These are phyloP conservation scores for Xenops minutus DNA, from an alignment of 2,797 vertebrate genomes.

Conservation along the genomic window DNA sequence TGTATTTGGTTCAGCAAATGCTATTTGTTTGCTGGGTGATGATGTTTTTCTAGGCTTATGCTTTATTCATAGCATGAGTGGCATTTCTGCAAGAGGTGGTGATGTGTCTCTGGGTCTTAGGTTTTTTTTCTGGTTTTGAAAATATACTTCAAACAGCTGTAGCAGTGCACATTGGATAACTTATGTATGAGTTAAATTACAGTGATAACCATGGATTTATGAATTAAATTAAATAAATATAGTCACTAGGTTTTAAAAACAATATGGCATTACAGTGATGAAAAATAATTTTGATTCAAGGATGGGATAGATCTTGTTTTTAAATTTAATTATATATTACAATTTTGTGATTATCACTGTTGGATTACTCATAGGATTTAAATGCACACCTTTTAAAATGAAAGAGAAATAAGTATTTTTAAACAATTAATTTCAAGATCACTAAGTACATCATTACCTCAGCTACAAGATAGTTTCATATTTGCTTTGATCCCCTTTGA, in stretches of 20 bases:
- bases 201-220: background rate
- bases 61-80: slow-evolving; percentile 4
- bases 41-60: slow-evolving; percentile 33
- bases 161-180: background rate
- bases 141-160: background rate
- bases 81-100: background rate
- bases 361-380: background rate
- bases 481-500: slow-evolving; percentile 19
- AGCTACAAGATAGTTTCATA: background rate
- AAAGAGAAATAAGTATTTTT: background rate
- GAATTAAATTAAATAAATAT: background rate
- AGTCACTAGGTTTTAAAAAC: background rate
- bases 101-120: background rate
- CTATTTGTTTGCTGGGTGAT: background rate
- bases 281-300: background rate
- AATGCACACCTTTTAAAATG: background rate
- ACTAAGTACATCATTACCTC: background rate
- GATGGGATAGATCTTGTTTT: background rate
- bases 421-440: background rate
- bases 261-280: background rate
- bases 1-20: background rate
- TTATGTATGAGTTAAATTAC: background rate
- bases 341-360: background rate
- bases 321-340: background rate
- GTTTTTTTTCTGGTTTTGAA: background rate